These are phyloP conservation scores for Rhineura floridana DNA, from an alignment of 2,113 vertebrate species.

Conservation along the genomic window DNA sequence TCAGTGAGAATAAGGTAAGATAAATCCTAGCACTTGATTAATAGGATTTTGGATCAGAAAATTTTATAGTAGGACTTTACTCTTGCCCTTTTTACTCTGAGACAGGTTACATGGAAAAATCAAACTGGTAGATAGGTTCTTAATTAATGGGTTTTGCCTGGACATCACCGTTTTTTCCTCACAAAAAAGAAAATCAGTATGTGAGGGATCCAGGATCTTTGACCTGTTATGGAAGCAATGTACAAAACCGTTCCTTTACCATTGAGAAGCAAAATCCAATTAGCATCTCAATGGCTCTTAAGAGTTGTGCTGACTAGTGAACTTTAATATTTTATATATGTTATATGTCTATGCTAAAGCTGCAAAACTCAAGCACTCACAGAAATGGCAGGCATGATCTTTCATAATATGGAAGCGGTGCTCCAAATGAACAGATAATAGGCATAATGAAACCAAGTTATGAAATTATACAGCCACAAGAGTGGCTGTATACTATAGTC, in stretches of 20 bases:
- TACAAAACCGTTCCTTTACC: slow-evolving; percentile 45
- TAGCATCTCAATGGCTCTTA: slow-evolving; percentile 60
- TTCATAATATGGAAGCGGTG: slow-evolving; percentile 68
- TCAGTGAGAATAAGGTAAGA: too few relatives aligned
- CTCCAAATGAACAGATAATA: slow-evolving; percentile 63
- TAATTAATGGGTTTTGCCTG: slow-evolving; percentile 1
- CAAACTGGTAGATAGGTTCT: neutral
- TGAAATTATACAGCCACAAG: slow-evolving; percentile 33
- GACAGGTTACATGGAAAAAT: neutral
- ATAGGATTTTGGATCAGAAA: neutral
- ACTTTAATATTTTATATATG: slow-evolving; percentile 67
- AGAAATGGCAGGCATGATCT: slow-evolving; percentile 69
- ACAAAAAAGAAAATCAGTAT: slow-evolving; percentile 20
- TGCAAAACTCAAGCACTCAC: slow-evolving; percentile 75
- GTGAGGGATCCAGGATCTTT: neutral
- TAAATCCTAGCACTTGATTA: neutral
- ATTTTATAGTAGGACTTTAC: neutral
- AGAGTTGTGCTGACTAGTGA: slow-evolving; percentile 63
- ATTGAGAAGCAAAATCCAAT: slow-evolving; percentile 67
- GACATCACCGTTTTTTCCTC: slow-evolving; percentile 2
- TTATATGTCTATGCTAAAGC: slow-evolving; percentile 65
- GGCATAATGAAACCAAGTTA: slow-evolving; percentile 63
- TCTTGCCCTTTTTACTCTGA: neutral
- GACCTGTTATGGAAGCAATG: slow-evolving; percentile 18
- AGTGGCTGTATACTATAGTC: too few relatives aligned